Evolutionary conservation across 2,797 vertebrate genomes (phyloP).

Genomic region (Myioborus miniatus): DNA sequence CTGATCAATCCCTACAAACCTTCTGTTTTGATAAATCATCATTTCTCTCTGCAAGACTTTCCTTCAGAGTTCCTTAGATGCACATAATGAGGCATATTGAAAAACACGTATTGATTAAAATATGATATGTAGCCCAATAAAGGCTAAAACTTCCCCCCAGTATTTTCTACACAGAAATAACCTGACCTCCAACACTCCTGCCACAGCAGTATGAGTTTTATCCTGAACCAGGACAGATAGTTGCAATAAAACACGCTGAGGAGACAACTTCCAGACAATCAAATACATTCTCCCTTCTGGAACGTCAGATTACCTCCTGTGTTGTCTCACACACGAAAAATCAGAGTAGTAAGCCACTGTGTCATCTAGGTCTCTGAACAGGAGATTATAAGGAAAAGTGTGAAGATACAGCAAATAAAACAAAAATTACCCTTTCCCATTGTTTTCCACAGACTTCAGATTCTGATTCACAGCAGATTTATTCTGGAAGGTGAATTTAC

Average conservation of each 20-base stretch:
- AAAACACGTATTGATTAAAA: background rate
- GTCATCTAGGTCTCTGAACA: background rate
- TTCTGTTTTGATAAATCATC: background rate
- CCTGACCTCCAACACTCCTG: background rate
- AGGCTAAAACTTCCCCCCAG: background rate
- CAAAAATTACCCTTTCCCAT: background rate
- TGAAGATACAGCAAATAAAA: background rate
- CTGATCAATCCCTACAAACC: background rate
- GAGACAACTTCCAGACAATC: background rate
- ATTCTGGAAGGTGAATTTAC: background rate
- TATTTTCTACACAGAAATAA: background rate
- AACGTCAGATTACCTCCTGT: background rate
- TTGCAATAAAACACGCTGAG: background rate
- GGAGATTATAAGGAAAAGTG: background rate
- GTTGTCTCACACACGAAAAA: background rate
- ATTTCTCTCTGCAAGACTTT: background rate
- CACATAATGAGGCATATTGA: background rate
- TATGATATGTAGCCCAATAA: background rate
- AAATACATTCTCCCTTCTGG: background rate
- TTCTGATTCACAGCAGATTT: background rate
- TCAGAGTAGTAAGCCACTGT: background rate
- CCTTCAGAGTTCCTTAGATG: background rate
- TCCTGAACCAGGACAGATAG: background rate
- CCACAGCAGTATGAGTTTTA: background rate
- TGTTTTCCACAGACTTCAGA: background rate